A percentile compares a stretch with the other conserved stretches of the same genome.
Conservation (phyloP, 2,113 vertebrate genomes). For the Platichthys flesus region DNA sequence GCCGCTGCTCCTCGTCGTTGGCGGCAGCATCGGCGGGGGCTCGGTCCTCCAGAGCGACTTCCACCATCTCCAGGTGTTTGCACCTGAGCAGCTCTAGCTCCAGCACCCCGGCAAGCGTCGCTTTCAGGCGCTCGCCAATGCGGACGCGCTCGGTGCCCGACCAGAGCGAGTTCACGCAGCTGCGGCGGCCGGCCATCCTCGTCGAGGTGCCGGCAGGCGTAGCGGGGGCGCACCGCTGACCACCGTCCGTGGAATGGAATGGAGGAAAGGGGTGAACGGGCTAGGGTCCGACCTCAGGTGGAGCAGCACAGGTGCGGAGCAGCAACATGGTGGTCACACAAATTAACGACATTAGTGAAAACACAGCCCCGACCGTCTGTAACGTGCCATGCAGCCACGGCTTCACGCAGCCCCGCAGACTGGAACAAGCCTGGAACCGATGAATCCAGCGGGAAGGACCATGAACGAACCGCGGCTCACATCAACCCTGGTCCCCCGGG, state of each 20-base stretch:
- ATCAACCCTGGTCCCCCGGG: not conserved
- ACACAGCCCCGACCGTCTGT: constrained; percentile 19
- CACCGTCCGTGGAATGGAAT: constrained; percentile 19
- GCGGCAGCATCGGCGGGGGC: not conserved
- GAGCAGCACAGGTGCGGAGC: constrained; percentile 39
- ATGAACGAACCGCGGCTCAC: constrained; percentile 15
- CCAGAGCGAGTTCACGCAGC: constrained; percentile 84
- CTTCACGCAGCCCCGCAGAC: constrained; percentile 38
- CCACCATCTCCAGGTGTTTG: constrained; percentile 81
- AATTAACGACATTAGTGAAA: constrained; percentile 7
- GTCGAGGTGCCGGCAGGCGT: constrained; percentile 14
- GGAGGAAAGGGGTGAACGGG: constrained; percentile 1
- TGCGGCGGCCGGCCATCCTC: constrained; percentile 80
- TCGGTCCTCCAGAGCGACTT: constrained; percentile 74
- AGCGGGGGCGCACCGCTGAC: constrained; percentile 41
- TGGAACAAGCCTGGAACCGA: constrained; percentile 22
- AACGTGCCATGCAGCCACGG: constrained; percentile 42
- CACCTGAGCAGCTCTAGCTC: constrained; percentile 84
- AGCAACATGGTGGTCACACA: constrained; percentile 42
- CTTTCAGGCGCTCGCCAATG: constrained; percentile 84
- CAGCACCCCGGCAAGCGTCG: constrained; percentile 85
- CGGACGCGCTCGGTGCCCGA: constrained; percentile 85
- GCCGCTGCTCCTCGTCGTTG: constrained; percentile 39
- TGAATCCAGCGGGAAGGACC: constrained; percentile 18
- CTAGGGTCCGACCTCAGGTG: constrained; percentile 52